A percentile compares a stretch with the other conserved stretches of the same genome.
These are phyloP conservation scores for Cotesia vestalis DNA, from an alignment of 1,140 invertebrate species.

Conservation along the genomic window DNA sequence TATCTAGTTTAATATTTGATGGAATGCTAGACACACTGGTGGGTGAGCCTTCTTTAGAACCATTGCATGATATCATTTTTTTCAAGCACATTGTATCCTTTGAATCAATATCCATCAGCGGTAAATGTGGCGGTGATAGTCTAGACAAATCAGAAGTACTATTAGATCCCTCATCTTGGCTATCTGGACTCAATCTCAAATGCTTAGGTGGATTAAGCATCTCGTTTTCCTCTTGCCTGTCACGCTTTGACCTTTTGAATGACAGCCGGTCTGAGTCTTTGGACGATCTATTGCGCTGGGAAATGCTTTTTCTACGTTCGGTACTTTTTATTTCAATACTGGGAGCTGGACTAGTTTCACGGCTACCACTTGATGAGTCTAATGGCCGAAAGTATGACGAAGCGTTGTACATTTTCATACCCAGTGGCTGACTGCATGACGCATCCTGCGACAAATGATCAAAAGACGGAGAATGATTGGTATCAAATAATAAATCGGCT, in stretches of 20 bases:
- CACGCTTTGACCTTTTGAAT: slow-evolving; percentile 48
- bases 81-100: slow-evolving; percentile 44
- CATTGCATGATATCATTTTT: slow-evolving; percentile 52
- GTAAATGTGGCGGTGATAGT: slow-evolving; percentile 51
- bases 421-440: slow-evolving; percentile 57
- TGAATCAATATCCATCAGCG: slow-evolving; percentile 47
- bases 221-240: slow-evolving; percentile 46
- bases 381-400: slow-evolving; percentile 57
- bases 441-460: slow-evolving; percentile 63
- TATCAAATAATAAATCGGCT: slow-evolving; percentile 75
- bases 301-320: slow-evolving; percentile 52
- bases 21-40: slow-evolving; percentile 54
- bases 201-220: slow-evolving; percentile 49
- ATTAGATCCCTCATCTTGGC: slow-evolving; percentile 59
- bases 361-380: slow-evolving; percentile 59
- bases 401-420: slow-evolving; percentile 50
- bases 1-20: slow-evolving; percentile 56
- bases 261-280: slow-evolving; percentile 43
- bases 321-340: slow-evolving; percentile 45
- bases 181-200: slow-evolving; percentile 54
- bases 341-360: slow-evolving; percentile 56
- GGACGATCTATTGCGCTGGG: slow-evolving; percentile 50
- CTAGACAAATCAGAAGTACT: slow-evolving; percentile 58
- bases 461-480: slow-evolving; percentile 65
- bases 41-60: slow-evolving; percentile 58